Conservation (phyloP, 2,888 invertebrate genomes). For the Bellardia pandia region DNA sequence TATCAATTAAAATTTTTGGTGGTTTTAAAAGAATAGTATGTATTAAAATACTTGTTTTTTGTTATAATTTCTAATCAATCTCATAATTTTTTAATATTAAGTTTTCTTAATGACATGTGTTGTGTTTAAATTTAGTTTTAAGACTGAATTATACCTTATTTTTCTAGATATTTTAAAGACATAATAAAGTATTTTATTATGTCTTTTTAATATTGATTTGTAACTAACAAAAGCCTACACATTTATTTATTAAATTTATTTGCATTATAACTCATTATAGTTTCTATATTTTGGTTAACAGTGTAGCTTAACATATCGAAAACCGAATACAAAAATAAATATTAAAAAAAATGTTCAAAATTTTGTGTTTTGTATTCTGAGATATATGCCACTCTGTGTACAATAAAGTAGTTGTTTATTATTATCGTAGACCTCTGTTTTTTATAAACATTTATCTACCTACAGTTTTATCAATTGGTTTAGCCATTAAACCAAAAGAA, state of each 20-base stretch:
- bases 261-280: constrained; percentile 46
- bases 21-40: neutral
- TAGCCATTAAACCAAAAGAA: constrained; percentile 52
- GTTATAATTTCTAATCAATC: constrained; percentile 48
- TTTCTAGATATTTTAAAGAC: constrained; percentile 14
- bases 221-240: constrained; percentile 51
- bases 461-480: constrained; percentile 47
- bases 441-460: constrained; percentile 31
- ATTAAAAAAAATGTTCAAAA: neutral
- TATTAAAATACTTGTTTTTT: constrained; percentile 54
- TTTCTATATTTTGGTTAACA: constrained; percentile 8
- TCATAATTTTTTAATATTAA: constrained; percentile 28
- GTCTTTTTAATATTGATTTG: constrained; percentile 29
- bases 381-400: constrained; percentile 16
- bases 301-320: neutral
- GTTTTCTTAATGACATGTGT: constrained; percentile 30
- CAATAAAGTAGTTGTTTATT: neutral
- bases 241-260: constrained; percentile 37
- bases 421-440: neutral
- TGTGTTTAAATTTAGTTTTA: constrained; percentile 35
- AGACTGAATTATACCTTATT: constrained; percentile 41
- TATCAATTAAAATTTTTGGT: neutral
- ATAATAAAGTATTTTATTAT: constrained; percentile 30
- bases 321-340: too few relatives aligned
- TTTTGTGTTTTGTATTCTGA: neutral